These are phyloP conservation scores for Panulirus ornatus DNA, from an alignment of 1,140 invertebrate genomes.

Conservation along the genomic window DNA sequence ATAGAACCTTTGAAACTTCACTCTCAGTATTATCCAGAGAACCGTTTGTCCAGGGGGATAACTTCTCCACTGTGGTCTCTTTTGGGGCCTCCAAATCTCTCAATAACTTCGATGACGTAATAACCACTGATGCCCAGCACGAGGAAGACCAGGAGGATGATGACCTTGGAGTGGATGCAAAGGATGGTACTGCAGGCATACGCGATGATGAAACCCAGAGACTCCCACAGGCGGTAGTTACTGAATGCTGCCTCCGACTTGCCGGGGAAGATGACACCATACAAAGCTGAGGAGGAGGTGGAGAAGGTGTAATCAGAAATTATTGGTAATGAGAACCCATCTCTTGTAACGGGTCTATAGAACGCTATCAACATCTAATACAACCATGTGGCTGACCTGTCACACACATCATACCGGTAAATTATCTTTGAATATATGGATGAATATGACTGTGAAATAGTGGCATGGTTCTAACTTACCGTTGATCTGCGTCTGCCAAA, in stretches of 20 bases:
- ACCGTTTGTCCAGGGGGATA: constrained; percentile 2
- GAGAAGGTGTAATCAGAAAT: no score
- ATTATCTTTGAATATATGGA: neutral
- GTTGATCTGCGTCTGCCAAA: constrained; percentile 66
- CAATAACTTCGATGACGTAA: constrained; percentile 73
- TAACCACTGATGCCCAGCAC: constrained; percentile 76
- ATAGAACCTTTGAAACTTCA: no score
- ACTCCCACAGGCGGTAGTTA: constrained; percentile 97
- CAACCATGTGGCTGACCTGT: neutral
- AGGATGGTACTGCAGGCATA: constrained; percentile 85
- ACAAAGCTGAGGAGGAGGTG: constrained; percentile 77
- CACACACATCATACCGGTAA: neutral
- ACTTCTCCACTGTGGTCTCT: constrained; percentile 22
- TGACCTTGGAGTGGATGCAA: constrained; percentile 77
- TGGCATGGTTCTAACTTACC: no score
- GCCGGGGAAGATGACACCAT: constrained; percentile 70
- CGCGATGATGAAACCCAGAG: constrained; percentile 93
- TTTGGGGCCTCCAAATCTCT: constrained; percentile 23
- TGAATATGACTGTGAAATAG: no score
- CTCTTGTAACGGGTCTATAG: neutral
- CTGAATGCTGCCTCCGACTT: constrained; percentile 92
- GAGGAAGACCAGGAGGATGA: constrained; percentile 75
- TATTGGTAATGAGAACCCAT: no score
- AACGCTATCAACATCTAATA: neutral
- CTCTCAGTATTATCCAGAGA: neutral